Conservation (phyloP, 2,797 vertebrate genomes). For the Phrynocephalus guinanensis region DNA sequence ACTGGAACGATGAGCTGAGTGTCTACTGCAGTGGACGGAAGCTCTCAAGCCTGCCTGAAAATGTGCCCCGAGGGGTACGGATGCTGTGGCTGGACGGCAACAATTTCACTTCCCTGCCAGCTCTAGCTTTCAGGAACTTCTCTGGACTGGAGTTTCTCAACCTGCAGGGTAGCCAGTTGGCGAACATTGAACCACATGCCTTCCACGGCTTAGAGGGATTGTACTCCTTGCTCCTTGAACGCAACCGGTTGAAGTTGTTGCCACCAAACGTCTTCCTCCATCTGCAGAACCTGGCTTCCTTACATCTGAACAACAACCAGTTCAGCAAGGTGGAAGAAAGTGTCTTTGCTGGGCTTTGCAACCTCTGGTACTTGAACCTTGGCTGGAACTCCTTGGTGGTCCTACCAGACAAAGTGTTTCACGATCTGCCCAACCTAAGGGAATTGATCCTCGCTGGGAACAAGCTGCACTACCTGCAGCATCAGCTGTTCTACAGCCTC, state of each 20-base stretch:
- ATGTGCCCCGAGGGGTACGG: conserved; percentile 80
- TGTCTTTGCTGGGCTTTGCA: conserved; percentile 87
- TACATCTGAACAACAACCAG: conserved; percentile 92
- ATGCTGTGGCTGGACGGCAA: conserved; percentile 94
- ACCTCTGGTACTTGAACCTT: conserved; percentile 93
- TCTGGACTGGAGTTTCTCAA: conserved; percentile 90
- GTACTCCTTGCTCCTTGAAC: conserved; percentile 90
- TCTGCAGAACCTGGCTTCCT: conserved; percentile 87
- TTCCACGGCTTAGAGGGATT: conserved; percentile 86
- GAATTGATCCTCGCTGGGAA: conserved; percentile 94
- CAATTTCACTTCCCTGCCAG: conserved; percentile 83
- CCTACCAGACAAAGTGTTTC: conserved; percentile 88
- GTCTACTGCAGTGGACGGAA: conserved; percentile 92
- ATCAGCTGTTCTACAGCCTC: conserved; percentile 89
- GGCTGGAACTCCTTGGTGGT: conserved; percentile 93
- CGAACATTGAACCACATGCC: conserved; percentile 83
- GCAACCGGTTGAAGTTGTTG: conserved; percentile 85
- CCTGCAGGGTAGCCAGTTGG: conserved; percentile 88
- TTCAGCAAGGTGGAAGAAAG: conserved; percentile 89
- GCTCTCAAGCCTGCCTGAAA: conserved; percentile 81
- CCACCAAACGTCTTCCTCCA: conserved; percentile 84
- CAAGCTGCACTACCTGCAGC: conserved; percentile 90
- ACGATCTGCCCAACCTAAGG: conserved; percentile 85
- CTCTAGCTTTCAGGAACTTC: conserved; percentile 85
- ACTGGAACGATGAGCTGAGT: conserved; percentile 86